Base-by-base conservation (phyloP, 1,140 invertebrate genomes). In the Mamestra configurata region DNA sequence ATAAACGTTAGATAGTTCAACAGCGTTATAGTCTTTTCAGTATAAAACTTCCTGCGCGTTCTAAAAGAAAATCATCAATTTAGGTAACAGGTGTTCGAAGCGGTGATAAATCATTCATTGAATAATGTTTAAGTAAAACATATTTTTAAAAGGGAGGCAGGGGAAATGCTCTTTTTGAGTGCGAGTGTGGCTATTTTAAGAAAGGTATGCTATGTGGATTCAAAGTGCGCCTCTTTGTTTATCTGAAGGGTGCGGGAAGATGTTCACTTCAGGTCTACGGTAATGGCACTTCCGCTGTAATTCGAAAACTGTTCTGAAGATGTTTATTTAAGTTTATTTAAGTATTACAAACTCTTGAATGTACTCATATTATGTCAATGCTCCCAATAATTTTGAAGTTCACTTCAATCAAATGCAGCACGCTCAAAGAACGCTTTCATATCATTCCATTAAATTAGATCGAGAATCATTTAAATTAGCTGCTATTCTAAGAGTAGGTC, bases 201-300 rank as follows among this genome's bases (percentile, higher is more conserved):
- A 89, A 80, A 81, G 88, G 84, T 89, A 88, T 88, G 87, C 86
- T 86, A 88, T 83, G 82, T 80, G 83, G 85, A 88, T 88, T 89
- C 85, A 90, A 90, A 93, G 89, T 92, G 90, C 88, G 87, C 83
- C 83, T 84, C 86, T 89, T 90, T 93, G 90, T 94, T 91, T 93
- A 93, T 91, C 82, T 76, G 82, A 86, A 84, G 90, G 89, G 90
- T 88, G 89, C 86, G 89, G 82, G 49, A 75, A 72, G 82, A 86
- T 90, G 89, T 94, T 91, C 87, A 89, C 79, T 84, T 79, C 82
- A 66, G 57, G 40, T 46, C 57, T 31, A 64, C 35, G 49, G 51
- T 73, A 57, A 76, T 71, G n/a, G 40, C 46, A 81, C 79, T 86
- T 86, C 85, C 85, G 82, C 57, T 79, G 40, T 53, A 61, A 53